Base-by-base conservation (phyloP, 2,113 vertebrate species). In the Austrofundulus limnaeus region DNA sequence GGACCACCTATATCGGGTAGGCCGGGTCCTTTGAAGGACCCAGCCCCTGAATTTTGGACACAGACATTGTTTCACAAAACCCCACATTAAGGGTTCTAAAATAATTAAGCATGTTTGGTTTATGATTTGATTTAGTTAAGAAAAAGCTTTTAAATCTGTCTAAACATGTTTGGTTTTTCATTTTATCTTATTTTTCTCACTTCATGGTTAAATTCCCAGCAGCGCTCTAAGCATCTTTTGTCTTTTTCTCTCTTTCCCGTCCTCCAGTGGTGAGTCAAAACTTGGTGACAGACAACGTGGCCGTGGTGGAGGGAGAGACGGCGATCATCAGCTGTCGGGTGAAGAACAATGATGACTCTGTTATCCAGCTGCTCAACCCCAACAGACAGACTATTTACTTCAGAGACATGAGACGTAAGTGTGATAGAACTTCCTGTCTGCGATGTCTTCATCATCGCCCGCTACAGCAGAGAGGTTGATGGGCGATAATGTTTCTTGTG, bases 321-420 rank as follows among this genome's bases (percentile, higher is more conserved):
- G 92, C 92, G 12, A 92, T 85, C 80, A 92, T 93, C 87, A 93
- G 91, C 83, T 93, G 92, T 74, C 85, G 91, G 75, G 88, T 92
- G 72, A 98, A 97, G 91, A 93, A 98, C 92, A 93, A 92, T 17
- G 97, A 99, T 0, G 97, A 98, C 92, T 99, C 97, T 0, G 97
- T 99, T 74, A 98, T 99, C 80, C 97, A 99, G 81, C 95, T 99
- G 17, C 94, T 99, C 83, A 99, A 98, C 88, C 97, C 97, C 91
- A 98, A 97, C 93, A 93, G 97, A 87, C 92, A 93, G 88, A 99
- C 97, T 1, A 99, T 99, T 82, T 99, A 97, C 72, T 93, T 93
- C 91, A 87, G 77, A 80, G 91, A 98, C 74, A 93, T 98, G 91
- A 94, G 96, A 78, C 96, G 97, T 99, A 90, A 96, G 96, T 98